Conservation (phyloP, 1,140 invertebrate species). For the Brachionus plicatilis region DNA sequence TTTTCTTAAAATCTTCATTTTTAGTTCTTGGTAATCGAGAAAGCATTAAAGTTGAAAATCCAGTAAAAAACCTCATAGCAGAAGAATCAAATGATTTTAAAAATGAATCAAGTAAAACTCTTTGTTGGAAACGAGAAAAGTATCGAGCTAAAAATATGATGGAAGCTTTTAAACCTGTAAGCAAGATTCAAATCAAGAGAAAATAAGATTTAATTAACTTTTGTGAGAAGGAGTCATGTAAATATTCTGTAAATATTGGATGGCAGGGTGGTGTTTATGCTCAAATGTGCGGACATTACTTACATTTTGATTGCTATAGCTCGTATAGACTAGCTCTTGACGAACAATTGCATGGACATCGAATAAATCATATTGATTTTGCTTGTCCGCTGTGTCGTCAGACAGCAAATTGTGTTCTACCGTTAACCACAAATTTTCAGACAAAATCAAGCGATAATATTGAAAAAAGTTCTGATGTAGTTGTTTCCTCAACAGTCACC, state of each 20-base stretch:
- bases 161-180: slow-evolving; percentile 34
- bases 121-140: slow-evolving; percentile 1
- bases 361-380: slow-evolving; percentile 71
- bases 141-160: background rate
- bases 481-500: background rate
- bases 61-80: background rate
- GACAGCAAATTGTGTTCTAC: slow-evolving; percentile 82
- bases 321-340: slow-evolving; percentile 74
- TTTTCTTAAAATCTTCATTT: background rate
- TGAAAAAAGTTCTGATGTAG: background rate
- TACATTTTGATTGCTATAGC: slow-evolving; percentile 84
- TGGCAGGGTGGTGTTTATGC: slow-evolving; percentile 88
- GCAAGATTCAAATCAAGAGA: background rate
- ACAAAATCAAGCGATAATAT: background rate
- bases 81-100: background rate
- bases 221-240: slow-evolving; percentile 66
- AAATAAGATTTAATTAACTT: background rate
- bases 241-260: slow-evolving; percentile 75
- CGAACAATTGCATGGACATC: slow-evolving; percentile 43
- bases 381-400: slow-evolving; percentile 86
- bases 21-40: slow-evolving; percentile 13
- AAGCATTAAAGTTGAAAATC: background rate
- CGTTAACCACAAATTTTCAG: slow-evolving; percentile 67
- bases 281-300: slow-evolving; percentile 90
- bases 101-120: background rate